A percentile compares a stretch with the other conserved stretches of the same genome.
phyloP scores from a whole-genome alignment of 2,797 vertebrate species.

The Pteropus rufus region DNA sequence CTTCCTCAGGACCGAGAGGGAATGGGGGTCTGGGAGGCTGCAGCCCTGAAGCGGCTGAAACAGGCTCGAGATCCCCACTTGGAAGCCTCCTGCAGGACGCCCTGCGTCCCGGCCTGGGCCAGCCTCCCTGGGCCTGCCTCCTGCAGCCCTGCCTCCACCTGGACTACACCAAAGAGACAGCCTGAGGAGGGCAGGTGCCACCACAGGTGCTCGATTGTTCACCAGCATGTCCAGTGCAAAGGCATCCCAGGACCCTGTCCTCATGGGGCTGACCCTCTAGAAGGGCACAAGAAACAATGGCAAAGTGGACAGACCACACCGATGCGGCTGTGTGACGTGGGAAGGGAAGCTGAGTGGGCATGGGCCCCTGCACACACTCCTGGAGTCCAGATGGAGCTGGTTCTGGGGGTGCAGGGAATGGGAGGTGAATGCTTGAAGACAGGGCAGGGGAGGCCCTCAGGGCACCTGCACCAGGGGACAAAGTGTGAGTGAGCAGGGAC shows the following conservation, averaged over 20 bases:
- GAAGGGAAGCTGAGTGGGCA: no score
- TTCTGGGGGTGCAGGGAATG: no score
- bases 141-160: not conserved
- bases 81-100: not conserved
- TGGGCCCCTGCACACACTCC: not conserved
- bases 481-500: not conserved
- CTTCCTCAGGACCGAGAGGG: not conserved
- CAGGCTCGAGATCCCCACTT: not conserved
- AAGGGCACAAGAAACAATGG: no score
- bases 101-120: not conserved
- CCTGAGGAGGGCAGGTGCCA: not conserved
- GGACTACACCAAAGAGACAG: not conserved
- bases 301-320: no score
- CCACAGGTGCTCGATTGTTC: not conserved
- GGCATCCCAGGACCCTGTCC: not conserved
- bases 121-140: not conserved
- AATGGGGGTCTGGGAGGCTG: not conserved
- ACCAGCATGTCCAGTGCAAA: not conserved
- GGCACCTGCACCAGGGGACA: not conserved
- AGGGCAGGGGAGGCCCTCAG: not conserved
- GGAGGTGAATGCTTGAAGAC: no score
- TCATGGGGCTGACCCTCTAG: not conserved
- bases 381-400: not conserved
- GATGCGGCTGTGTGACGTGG: fast-evolving
- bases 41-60: no score